phyloP scores from a whole-genome alignment of 1,140 invertebrate species.

The Bombus superbus region DNA sequence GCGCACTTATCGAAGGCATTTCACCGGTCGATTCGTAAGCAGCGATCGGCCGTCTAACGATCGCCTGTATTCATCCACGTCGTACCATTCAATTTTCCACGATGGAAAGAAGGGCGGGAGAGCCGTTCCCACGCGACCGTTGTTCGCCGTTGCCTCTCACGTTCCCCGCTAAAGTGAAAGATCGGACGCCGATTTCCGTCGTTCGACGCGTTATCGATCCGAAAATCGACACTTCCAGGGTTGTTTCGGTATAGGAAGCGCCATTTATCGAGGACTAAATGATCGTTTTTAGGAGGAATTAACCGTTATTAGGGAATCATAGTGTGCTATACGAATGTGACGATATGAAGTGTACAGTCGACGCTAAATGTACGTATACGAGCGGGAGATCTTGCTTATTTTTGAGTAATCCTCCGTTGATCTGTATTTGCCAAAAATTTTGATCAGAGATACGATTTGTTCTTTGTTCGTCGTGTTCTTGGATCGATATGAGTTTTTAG shows the following conservation, averaged over 20 bases:
- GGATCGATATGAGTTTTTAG: not conserved
- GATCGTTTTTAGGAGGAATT: not conserved
- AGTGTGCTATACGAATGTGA: not conserved
- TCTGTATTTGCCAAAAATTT: not conserved
- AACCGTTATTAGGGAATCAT: not conserved
- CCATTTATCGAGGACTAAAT: not conserved
- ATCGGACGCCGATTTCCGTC: constrained; percentile 52
- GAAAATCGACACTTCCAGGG: not conserved
- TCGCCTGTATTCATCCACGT: constrained; percentile 58
- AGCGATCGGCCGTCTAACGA: constrained; percentile 62
- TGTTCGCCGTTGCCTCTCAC: constrained; percentile 51
- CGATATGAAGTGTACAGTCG: not conserved
- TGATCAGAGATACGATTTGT: not conserved
- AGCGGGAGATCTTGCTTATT: not conserved
- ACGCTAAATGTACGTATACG: too few species aligned
- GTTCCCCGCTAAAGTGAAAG: constrained; percentile 51
- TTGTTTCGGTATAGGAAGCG: not conserved
- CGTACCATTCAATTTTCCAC: constrained; percentile 72
- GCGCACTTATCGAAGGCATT: constrained; percentile 62
- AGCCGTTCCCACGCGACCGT: constrained; percentile 68
- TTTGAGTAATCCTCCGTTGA: not conserved
- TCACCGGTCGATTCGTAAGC: constrained; percentile 49
- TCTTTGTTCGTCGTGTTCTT: not conserved
- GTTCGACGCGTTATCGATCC: constrained; percentile 17
- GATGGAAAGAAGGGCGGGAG: constrained; percentile 34